phyloP scores from a whole-genome alignment of 2,797 vertebrate species.

The Telmatherina bonti region DNA sequence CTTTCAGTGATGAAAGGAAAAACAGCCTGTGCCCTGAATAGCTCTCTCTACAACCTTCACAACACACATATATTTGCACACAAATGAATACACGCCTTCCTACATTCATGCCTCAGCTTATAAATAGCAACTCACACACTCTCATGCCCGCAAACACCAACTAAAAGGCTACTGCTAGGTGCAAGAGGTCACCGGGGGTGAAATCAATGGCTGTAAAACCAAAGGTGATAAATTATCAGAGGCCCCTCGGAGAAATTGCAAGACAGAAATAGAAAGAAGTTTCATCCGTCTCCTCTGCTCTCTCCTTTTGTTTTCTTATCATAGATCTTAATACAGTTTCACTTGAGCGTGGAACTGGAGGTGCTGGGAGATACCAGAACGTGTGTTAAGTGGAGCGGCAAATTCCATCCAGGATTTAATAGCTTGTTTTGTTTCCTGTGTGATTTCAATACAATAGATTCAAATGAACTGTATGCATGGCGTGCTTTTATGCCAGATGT shows the following conservation, averaged over 20 bases:
- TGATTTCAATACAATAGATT: constrained; percentile 56
- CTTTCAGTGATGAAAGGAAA: constrained; percentile 80
- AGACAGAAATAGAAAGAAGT: constrained; percentile 65
- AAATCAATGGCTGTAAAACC: constrained; percentile 82
- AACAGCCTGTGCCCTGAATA: constrained; percentile 67
- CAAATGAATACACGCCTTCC: constrained; percentile 34
- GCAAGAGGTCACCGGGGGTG: constrained; percentile 77
- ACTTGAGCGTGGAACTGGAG: constrained; percentile 66
- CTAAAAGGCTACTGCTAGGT: constrained; percentile 76
- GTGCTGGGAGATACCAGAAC: constrained; percentile 57
- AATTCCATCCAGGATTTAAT: constrained; percentile 65
- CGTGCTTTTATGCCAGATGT: constrained; percentile 42
- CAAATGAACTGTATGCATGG: constrained; percentile 27
- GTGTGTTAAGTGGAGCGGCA: constrained; percentile 62
- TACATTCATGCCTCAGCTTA: constrained; percentile 27
- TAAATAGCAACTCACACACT: constrained; percentile 38
- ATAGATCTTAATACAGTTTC: constrained; percentile 81
- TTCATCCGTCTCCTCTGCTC: constrained; percentile 61
- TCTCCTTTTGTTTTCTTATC: constrained; percentile 75
- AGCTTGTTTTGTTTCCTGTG: constrained; percentile 45
- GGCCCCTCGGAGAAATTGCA: constrained; percentile 79
- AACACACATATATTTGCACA: constrained; percentile 45
- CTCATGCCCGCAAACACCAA: constrained; percentile 46
- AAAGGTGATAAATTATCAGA: constrained; percentile 87
- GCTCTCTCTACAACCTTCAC: constrained; percentile 46